These are phyloP conservation scores for Lophius piscatorius DNA, from an alignment of 2,113 vertebrate species.

Conservation along the genomic window DNA sequence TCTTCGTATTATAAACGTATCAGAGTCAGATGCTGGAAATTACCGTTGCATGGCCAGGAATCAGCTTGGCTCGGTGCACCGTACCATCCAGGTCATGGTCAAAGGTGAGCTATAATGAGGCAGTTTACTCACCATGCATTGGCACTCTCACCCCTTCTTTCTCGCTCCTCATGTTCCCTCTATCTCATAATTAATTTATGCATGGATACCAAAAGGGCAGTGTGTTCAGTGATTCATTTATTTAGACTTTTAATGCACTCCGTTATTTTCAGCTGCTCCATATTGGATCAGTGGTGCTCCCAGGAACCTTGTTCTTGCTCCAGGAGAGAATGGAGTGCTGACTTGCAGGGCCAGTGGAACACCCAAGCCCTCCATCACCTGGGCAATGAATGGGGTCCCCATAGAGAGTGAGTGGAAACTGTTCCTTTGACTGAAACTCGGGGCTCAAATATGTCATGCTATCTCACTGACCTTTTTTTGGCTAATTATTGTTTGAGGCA, in stretches of 20 bases:
- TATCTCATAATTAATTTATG: slow-evolving; percentile 56
- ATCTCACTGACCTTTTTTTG: not conserved
- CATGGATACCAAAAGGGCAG: slow-evolving; percentile 28
- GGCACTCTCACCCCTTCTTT: not conserved
- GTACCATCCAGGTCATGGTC: slow-evolving; percentile 88
- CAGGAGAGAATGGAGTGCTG: slow-evolving; percentile 87
- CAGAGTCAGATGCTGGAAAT: slow-evolving; percentile 90
- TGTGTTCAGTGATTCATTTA: slow-evolving; percentile 53
- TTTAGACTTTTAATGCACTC: slow-evolving; percentile 41
- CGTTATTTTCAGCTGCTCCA: slow-evolving; percentile 86
- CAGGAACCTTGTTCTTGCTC: slow-evolving; percentile 91
- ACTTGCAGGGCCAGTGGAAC: slow-evolving; percentile 92
- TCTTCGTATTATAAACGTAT: slow-evolving; percentile 87
- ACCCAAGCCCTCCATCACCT: slow-evolving; percentile 90
- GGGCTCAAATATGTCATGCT: too few species aligned
- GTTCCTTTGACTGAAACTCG: not conserved
- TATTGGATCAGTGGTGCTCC: slow-evolving; percentile 93
- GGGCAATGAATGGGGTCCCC: slow-evolving; percentile 90
- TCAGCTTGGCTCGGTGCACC: slow-evolving; percentile 80
- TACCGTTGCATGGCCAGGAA: slow-evolving; percentile 93
- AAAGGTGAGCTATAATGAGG: slow-evolving; percentile 83
- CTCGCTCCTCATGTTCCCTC: slow-evolving; percentile 19
- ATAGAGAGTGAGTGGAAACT: slow-evolving; percentile 86
- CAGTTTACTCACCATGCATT: slow-evolving; percentile 1
- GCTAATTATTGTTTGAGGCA: too few species aligned